phyloP scores from a whole-genome alignment of 2,113 vertebrate genomes.

The Bubo bubo region DNA sequence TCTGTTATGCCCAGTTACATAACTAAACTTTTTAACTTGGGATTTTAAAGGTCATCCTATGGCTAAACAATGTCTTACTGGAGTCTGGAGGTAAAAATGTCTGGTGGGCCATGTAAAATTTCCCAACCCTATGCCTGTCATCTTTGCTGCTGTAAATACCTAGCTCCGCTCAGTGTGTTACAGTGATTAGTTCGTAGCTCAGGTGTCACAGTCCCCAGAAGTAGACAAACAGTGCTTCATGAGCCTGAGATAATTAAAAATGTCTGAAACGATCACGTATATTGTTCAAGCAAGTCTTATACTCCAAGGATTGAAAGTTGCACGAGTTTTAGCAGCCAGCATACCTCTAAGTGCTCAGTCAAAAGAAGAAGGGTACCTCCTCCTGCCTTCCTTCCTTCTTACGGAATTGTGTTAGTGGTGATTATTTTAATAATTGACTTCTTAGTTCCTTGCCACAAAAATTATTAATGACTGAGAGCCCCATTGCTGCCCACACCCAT shows the following conservation, averaged over 20 bases:
- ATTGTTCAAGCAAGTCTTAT: background rate
- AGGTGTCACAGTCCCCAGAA: background rate
- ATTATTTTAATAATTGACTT: background rate
- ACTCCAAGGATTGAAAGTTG: background rate
- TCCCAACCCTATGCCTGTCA: background rate
- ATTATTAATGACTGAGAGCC: background rate
- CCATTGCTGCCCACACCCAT: background rate
- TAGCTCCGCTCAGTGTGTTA: background rate
- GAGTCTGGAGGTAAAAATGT: background rate
- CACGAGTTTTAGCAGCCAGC: background rate
- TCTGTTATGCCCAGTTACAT: background rate
- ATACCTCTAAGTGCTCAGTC: background rate
- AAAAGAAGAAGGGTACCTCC: background rate
- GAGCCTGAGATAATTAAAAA: background rate
- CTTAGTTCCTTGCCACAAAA: background rate
- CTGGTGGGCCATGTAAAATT: background rate
- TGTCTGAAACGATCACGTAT: background rate
- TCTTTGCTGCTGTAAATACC: background rate
- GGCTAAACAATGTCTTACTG: background rate
- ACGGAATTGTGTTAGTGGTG: background rate
- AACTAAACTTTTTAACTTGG: background rate
- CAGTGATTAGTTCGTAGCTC: rapidly evolving
- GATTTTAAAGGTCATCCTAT: background rate
- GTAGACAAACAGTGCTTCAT: background rate
- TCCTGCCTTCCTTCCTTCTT: background rate